These are phyloP conservation scores for Xanthorhoe designata DNA, from an alignment of 2,888 invertebrate species.

Conservation along the genomic window DNA sequence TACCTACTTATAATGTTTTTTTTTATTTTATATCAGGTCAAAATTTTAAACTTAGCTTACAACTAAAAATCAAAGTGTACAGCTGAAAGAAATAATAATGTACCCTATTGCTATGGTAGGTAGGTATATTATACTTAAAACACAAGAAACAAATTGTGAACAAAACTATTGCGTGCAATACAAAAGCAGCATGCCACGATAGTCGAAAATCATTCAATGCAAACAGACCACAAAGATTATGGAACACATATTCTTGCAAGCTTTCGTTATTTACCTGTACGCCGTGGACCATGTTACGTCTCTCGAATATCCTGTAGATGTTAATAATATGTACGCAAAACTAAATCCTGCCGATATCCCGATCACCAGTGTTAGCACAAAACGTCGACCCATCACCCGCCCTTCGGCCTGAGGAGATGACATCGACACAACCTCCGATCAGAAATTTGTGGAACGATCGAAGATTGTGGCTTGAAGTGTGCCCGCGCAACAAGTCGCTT, in stretches of 20 bases:
- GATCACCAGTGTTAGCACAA: slow-evolving; percentile 88
- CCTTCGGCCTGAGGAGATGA: slow-evolving; percentile 74
- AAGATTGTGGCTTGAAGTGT: slow-evolving; percentile 22
- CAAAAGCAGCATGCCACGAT: slow-evolving; percentile 29
- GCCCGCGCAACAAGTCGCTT: slow-evolving; percentile 33
- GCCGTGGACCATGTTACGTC: slow-evolving; percentile 73
- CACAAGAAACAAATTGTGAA: neutral
- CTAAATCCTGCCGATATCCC: slow-evolving; percentile 92
- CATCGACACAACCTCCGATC: slow-evolving; percentile 47
- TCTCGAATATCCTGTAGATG: slow-evolving; percentile 82
- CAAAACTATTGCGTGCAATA: neutral
- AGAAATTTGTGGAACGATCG: slow-evolving; percentile 36
- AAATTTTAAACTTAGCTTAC: too few species aligned
- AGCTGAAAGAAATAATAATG: too few species aligned
- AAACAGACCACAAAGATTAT: slow-evolving; percentile 29
- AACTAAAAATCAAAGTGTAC: too few species aligned
- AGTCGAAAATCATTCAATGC: slow-evolving; percentile 3
- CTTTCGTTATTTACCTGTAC: slow-evolving; percentile 77
- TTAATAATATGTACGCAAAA: slow-evolving; percentile 90
- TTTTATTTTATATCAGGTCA: too few species aligned
- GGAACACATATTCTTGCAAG: slow-evolving; percentile 49
- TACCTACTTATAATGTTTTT: too few species aligned
- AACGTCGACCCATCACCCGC: slow-evolving; percentile 87
- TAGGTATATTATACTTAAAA: neutral
- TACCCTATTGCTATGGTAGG: too few species aligned